Base-by-base conservation (phyloP, 30 jellyfish, hydroid and myxozoan genomes). In the Morbakka virulenta region DNA sequence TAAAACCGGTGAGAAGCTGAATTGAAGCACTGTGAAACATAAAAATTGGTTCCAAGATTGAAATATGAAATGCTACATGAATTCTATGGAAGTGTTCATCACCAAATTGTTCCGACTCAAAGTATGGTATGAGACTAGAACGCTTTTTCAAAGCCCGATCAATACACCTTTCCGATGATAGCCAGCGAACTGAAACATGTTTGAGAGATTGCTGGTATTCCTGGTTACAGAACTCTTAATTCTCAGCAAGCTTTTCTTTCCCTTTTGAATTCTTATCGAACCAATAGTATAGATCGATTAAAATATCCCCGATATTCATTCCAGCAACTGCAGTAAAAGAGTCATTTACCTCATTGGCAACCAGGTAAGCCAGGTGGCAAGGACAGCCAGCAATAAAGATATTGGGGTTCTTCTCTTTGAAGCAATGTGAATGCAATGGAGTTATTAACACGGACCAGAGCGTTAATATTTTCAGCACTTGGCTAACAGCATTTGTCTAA, bases 301-400 rank as follows among this genome's bases (percentile, higher is more conserved):
- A 25, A 69, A 36, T 28, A 35, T 69, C 64, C 70, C 70, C 94
- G 25, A 82, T 64, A 77, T 82, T 75, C 3, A 82, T 11, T 30
- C 72, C 67, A 29, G 65, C 2, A n/a, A n/a, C n/a, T n/a, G n/a
- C n/a, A 52, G 87, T 31, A 32, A 74, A 82, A 9, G 82, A 52
- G 61, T 72, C 78, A 50, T 57, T 23, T 2, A 57, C 82, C 11
- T 80, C 34, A 72, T 67, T 80, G 2, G 92, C 92, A 13, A 51
- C 92, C 4, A 82, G 13, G 53, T 82, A n/a, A n/a, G n/a, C n/a
- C n/a, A n/a, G n/a, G n/a, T n/a, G n/a, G n/a, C n/a, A n/a, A n/a
- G n/a, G n/a, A 91, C 51, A 82, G 93, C 28, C 74, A 91, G 50
- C 90, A 82, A 33, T 72, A 72, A 63, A 82, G 74, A 68, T 22